Percentiles rank a stretch among this genome's conserved stretches.
phyloP scores from a whole-genome alignment of 2,797 vertebrate genomes.

The Bradypodion ventrale region DNA sequence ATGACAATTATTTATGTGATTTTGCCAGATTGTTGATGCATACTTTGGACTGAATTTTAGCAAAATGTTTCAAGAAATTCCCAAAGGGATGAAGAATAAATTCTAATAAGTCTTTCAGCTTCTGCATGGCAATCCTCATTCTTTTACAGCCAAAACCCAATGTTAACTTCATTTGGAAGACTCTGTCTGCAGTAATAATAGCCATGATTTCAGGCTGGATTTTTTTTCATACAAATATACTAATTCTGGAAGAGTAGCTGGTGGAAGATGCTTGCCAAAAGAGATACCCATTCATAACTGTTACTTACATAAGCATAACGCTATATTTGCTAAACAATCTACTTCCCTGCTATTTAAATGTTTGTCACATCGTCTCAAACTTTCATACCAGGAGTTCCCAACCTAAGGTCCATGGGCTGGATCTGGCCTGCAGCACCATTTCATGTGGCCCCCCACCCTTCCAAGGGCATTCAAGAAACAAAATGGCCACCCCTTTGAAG shows the following conservation, averaged over 20 bases:
- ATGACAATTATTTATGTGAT: slow-evolving; percentile 17
- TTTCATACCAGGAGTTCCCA: too few species aligned
- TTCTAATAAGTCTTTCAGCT: slow-evolving; percentile 30
- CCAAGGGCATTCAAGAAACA: too few species aligned
- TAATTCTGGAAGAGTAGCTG: slow-evolving; percentile 33
- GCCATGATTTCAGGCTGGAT: slow-evolving; percentile 1
- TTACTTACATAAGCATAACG: not conserved
- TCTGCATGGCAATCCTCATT: slow-evolving; percentile 14
- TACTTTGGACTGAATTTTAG: slow-evolving; percentile 15
- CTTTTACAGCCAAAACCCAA: slow-evolving; percentile 11
- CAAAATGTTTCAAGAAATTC: slow-evolving; percentile 13
- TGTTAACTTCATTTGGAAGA: slow-evolving; percentile 30
- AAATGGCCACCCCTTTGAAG: too few species aligned
- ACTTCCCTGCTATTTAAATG: not conserved
- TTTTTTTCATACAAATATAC: slow-evolving; percentile 9
- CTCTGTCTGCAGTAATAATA: slow-evolving; percentile 44
- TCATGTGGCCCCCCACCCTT: too few species aligned
- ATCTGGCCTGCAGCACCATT: too few species aligned
- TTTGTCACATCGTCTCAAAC: not conserved
- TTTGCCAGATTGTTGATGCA: slow-evolving; percentile 31
- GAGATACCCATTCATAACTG: not conserved
- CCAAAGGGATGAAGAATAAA: slow-evolving; percentile 9
- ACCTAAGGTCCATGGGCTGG: too few species aligned
- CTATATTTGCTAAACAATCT: slow-evolving; percentile 1
- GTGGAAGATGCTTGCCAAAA: slow-evolving; percentile 34